Base-by-base conservation (phyloP, 2,888 invertebrate species). In the Drosophila longiperda region DNA sequence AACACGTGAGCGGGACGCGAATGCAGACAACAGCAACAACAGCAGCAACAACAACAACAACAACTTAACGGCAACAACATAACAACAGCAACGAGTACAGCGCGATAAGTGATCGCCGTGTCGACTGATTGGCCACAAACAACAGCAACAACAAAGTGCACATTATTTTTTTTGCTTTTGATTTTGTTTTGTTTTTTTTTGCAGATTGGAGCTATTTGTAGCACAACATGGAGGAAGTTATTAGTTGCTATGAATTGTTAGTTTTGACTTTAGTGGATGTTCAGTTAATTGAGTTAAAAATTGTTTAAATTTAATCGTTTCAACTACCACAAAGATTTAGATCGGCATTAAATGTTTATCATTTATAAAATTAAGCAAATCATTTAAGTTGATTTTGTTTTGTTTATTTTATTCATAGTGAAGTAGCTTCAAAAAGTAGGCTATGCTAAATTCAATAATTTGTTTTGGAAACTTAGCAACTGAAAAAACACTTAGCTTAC, bases 1-100 rank as follows among this genome's bases (percentile, higher is more conserved):
- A 92, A 92, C 92, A 92, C 92, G 92, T 92, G 92, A 92, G 91
- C 92, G 91, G 91, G 79, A 82, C 88, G 72, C 87, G 66, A 82
- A 83, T 75, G 81, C 64, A 52, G 73, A 85, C 71, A 36, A 66
- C 75, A 75, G 69, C 74, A 42, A 4, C 20, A 42, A 9, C 45
- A 45, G 12, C 45, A 72, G 53, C 59, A 33, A 5, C 33, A 33
- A 78, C 67, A 61, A 84, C 71, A 34, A 63, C 73, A 71, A 26
- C 71, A 60, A 67, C 69, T 45, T 45, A 45, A 45, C 45, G 45
- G 45, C 45, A 45, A 45, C 45, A 45, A 23, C 45, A 45, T 23
- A 61, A 50, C 77, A 62, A 71, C 73, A 65, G 66, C 74, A 73
- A 71, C 49, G 63, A 62, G 40, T 62, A 60, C 67, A 68, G 66